Base-by-base conservation (phyloP, 2,797 vertebrate genomes). In the Pseudomugil tenellus region DNA sequence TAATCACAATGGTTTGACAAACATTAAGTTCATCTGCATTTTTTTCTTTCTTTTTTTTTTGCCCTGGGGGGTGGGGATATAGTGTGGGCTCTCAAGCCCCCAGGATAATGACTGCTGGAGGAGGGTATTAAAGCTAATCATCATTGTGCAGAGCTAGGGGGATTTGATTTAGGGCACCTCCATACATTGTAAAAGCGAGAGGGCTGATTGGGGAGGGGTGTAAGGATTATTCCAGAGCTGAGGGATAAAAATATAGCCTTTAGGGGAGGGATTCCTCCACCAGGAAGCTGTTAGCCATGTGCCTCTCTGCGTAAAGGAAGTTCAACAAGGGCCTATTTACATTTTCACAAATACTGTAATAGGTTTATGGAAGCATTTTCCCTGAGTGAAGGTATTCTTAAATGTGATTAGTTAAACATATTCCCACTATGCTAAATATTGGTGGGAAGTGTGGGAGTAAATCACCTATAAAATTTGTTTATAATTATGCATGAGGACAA, bases 121-220 rank as follows among this genome's bases (percentile, higher is more conserved):
- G 84, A 89, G 87, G 84, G 89, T 88, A 91, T 93, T 91, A 92
- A 79, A 86, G 88, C 86, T 91, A 92, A 93, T 92, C 90, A 93
- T 91, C 86, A 90, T 90, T 89, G 90, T 90, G 87, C 89, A 88
- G 86, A 84, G 87, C 89, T 76, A 81, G 89, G 60, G 81, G 86
- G 91, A 89, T 89, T 91, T 90, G 90, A 91, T 92, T 92, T 91
- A 91, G 86, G 72, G 65, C 84, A 92, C 88, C 90, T 92, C 81
- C 72, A 90, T 88, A 88, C 90, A 91, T 81, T 92, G 87, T 91
- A 88, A 87, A 90, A 87, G 79, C 67, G 48, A 87, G 89, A 81
- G 78, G 79, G 84, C 70, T 89, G 89, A 77, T 74, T 75, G 60
- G 77, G 87, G 86, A 84, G 84, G 84, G 79, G 66, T 80, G 74